Percentiles rank a stretch among this genome's conserved stretches.
phyloP scores from a whole-genome alignment of 2,888 invertebrate genomes.

The Zygothrica quintamaculata region DNA sequence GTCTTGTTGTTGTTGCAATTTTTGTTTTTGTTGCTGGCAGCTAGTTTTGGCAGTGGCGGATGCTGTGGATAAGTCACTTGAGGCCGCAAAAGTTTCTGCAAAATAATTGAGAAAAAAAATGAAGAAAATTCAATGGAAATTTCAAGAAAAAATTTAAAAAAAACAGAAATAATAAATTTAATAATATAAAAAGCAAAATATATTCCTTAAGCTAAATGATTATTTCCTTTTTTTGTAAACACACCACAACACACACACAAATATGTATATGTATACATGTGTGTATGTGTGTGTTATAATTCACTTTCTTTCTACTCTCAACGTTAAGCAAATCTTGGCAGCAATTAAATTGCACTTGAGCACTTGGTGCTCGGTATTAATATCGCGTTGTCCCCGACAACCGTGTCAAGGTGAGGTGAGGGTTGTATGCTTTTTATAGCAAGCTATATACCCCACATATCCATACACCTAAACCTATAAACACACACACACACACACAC shows the following conservation, averaged over 20 bases:
- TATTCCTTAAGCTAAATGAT: slow-evolving; percentile 48
- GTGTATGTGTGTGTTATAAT: background rate
- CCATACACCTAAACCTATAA: too few relatives aligned
- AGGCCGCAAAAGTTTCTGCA: slow-evolving; percentile 81
- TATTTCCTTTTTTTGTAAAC: background rate
- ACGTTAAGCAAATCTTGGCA: slow-evolving; percentile 71
- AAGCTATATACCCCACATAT: slow-evolving; percentile 3
- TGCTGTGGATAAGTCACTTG: slow-evolving; percentile 84
- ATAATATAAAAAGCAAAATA: slow-evolving; percentile 41
- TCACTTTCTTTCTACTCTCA: slow-evolving; percentile 3
- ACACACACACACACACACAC: slow-evolving; percentile 1
- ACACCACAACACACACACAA: background rate
- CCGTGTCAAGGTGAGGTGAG: slow-evolving; percentile 77
- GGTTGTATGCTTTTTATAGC: slow-evolving; percentile 74
- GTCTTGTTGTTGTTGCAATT: slow-evolving; percentile 72
- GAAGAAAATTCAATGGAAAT: too few relatives aligned
- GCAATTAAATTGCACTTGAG: slow-evolving; percentile 80
- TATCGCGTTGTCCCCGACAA: slow-evolving; percentile 48
- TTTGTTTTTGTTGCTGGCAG: slow-evolving; percentile 84
- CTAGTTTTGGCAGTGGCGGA: slow-evolving; percentile 85
- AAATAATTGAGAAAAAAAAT: too few relatives aligned
- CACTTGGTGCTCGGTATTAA: slow-evolving; percentile 56
- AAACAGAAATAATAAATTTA: slow-evolving; percentile 25
- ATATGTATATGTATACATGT: background rate
- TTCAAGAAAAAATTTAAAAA: slow-evolving; percentile 2